A percentile compares a stretch with the other conserved stretches of the same genome.
phyloP scores from a whole-genome alignment of 2,888 invertebrate genomes.

The Sesamia inferens region DNA sequence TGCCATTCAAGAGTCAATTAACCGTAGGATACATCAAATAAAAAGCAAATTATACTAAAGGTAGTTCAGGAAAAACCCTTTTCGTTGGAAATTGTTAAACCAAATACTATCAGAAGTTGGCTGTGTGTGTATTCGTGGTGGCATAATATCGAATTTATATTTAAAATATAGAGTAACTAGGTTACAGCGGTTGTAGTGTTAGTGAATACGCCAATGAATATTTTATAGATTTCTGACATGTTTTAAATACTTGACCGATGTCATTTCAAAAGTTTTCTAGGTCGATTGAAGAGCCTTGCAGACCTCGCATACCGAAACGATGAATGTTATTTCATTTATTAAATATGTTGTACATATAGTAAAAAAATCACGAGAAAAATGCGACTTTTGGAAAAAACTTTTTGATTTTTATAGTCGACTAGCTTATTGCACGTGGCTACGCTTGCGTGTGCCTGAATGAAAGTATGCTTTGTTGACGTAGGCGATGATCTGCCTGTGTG shows the following conservation, averaged over 20 bases:
- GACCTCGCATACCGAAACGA: not conserved
- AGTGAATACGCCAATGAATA: not conserved
- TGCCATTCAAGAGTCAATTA: too few relatives aligned
- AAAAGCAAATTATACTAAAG: not conserved
- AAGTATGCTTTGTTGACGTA: not conserved
- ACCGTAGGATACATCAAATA: not conserved
- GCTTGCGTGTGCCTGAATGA: too few relatives aligned
- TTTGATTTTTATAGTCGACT: not conserved
- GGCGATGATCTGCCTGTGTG: not conserved
- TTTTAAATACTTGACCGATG: constrained; percentile 11
- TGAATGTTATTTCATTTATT: not conserved
- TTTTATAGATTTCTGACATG: not conserved
- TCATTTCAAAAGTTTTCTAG: constrained; percentile 6
- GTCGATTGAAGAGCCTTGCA: not conserved
- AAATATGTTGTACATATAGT: not conserved
- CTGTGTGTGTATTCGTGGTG: not conserved
- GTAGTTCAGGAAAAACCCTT: not conserved
- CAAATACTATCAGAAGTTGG: not conserved
- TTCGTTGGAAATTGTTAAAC: too few relatives aligned
- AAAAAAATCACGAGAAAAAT: not conserved
- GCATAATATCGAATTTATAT: not conserved
- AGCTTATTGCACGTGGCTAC: too few relatives aligned
- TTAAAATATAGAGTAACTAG: not conserved
- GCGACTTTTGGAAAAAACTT: not conserved
- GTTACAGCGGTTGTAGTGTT: not conserved